phyloP scores from a whole-genome alignment of 2,113 vertebrate genomes.

The Elephantulus edwardii region DNA sequence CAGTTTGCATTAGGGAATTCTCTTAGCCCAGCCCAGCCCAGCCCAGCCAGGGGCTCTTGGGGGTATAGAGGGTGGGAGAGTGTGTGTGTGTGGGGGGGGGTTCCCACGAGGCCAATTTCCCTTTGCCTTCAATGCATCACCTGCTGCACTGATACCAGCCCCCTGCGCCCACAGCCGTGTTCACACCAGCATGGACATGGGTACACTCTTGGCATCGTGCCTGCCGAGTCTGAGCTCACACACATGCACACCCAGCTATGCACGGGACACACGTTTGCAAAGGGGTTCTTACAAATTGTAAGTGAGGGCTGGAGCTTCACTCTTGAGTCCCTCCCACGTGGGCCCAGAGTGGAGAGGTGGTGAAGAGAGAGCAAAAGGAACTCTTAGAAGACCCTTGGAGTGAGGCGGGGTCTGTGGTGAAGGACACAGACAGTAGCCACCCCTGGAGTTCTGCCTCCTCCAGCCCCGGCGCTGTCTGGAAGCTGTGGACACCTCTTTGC shows the following conservation, averaged over 20 bases:
- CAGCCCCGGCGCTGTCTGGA: neutral
- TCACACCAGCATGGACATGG: neutral
- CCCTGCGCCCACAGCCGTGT: neutral
- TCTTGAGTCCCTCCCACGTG: accelerated
- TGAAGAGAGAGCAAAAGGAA: neutral
- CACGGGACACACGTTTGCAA: neutral
- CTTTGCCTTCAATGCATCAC: slow-evolving; percentile 27
- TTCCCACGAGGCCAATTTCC: slow-evolving; percentile 6
- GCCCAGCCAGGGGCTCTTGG: neutral
- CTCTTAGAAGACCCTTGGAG: neutral
- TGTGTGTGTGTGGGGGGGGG: neutral
- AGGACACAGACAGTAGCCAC: neutral
- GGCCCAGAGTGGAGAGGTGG: neutral
- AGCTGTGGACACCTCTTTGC: neutral
- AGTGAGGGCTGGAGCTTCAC: accelerated
- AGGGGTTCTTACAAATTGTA: neutral
- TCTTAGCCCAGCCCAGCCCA: neutral
- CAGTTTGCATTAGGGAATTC: neutral
- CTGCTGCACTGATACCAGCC: neutral
- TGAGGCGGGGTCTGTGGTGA: neutral
- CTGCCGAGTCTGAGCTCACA: no score
- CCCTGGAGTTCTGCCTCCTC: neutral
- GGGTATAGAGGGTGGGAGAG: neutral
- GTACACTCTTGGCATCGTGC: neutral
- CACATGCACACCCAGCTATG: neutral